These are phyloP conservation scores for Bhutanitis thaidina DNA, from an alignment of 2,888 invertebrate genomes.

Conservation along the genomic window DNA sequence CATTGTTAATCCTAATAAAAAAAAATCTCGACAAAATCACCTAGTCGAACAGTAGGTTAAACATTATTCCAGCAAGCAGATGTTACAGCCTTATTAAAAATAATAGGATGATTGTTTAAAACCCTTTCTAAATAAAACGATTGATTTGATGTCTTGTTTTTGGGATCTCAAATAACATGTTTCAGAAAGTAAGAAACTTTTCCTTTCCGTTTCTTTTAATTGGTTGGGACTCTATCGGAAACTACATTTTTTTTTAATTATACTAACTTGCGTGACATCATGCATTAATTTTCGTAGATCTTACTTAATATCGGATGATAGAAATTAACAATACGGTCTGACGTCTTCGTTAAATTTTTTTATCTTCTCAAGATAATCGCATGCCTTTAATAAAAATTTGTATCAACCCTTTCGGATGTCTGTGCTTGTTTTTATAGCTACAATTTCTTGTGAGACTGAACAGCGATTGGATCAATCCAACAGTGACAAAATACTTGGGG, in stretches of 20 bases:
- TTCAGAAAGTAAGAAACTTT: conserved; percentile 38
- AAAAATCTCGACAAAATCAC: too few species aligned
- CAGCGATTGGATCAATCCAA: conserved; percentile 71
- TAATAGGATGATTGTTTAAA: conserved; percentile 65
- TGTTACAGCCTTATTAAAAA: conserved; percentile 62
- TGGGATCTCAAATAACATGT: conserved; percentile 58
- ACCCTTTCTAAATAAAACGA: conserved; percentile 58
- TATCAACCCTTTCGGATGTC: conserved; percentile 58
- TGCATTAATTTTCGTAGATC: conserved; percentile 50
- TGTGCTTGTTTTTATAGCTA: conserved; percentile 47
- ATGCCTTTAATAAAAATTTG: conserved; percentile 58
- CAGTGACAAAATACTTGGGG: conserved; percentile 76
- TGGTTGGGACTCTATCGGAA: conserved; percentile 46
- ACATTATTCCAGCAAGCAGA: conserved; percentile 39
- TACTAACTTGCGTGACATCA: conserved; percentile 53
- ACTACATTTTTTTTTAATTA: conserved; percentile 39
- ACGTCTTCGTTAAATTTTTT: conserved; percentile 45
- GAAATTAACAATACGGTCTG: conserved; percentile 52
- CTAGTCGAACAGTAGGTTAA: too few species aligned
- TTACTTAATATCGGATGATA: conserved; percentile 46
- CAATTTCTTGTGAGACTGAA: conserved; percentile 45
- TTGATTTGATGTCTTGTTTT: conserved; percentile 67
- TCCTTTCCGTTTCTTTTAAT: conserved; percentile 38
- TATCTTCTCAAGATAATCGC: conserved; percentile 51
- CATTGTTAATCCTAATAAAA: too few species aligned